A percentile compares a stretch with the other conserved stretches of the same genome.
Conservation (phyloP, 2,797 vertebrate genomes). For the Mycteria americana region DNA sequence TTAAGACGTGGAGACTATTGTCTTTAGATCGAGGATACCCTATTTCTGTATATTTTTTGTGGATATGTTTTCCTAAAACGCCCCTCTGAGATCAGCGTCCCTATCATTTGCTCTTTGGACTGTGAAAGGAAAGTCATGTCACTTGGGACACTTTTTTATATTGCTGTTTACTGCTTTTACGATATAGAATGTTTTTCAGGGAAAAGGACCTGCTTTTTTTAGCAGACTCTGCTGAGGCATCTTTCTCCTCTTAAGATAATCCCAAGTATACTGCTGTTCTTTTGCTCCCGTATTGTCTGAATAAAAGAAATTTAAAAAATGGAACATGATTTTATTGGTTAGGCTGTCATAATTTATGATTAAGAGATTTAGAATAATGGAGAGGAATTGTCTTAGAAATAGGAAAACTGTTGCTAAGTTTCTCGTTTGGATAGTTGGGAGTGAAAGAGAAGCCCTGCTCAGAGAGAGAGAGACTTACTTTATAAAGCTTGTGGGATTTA, state of each 20-base stretch:
- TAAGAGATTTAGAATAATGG: not conserved
- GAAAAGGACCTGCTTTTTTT: not conserved
- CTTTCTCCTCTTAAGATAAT: not conserved
- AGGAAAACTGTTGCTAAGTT: not conserved
- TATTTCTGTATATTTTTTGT: not conserved
- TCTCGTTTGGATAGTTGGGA: not conserved
- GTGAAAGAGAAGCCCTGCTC: not conserved
- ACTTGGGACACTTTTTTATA: not conserved
- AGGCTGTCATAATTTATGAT: not conserved
- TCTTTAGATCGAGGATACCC: not conserved
- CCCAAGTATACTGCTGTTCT: not conserved
- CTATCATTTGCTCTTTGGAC: not conserved
- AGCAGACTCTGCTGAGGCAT: not conserved
- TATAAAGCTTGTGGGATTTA: not conserved
- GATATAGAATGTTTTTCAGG: not conserved
- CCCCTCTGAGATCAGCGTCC: not conserved
- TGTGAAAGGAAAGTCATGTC: not conserved
- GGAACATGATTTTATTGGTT: not conserved
- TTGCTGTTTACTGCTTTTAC: not conserved
- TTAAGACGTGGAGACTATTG: not conserved
- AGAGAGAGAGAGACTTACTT: not conserved
- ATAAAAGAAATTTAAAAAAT: not conserved
- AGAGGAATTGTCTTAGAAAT: not conserved
- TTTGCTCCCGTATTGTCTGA: not conserved
- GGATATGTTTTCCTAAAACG: not conserved